Conservation (phyloP, 1,140 invertebrate genomes). For the Aporrectodea caliginosa region DNA sequence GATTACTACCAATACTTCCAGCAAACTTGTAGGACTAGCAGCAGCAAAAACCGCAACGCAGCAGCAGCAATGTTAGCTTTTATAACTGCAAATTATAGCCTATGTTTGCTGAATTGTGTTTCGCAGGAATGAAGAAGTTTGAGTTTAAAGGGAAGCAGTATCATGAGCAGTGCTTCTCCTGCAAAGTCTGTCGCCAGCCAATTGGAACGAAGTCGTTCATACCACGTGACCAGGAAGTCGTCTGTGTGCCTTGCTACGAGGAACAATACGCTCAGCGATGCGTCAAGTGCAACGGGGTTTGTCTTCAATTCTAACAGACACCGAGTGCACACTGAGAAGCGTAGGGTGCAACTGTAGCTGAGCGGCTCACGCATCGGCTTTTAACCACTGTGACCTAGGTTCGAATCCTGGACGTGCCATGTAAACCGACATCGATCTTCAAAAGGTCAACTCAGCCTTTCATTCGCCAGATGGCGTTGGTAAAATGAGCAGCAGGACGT, state of each 20-base stretch:
- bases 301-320: too few relatives aligned
- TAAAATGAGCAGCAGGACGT: too few relatives aligned
- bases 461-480: too few relatives aligned
- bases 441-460: too few relatives aligned
- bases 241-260: slow-evolving; percentile 33
- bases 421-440: too few relatives aligned
- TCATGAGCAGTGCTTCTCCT: slow-evolving; percentile 37
- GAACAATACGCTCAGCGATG: slow-evolving; percentile 33
- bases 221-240: slow-evolving; percentile 33
- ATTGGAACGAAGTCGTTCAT: slow-evolving; percentile 35
- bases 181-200: slow-evolving; percentile 27
- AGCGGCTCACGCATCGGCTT: too few relatives aligned
- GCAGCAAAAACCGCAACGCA: neutral
- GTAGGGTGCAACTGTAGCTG: too few relatives aligned
- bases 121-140: slow-evolving; percentile 56
- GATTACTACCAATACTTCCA: neutral
- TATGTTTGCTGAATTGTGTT: slow-evolving; percentile 86
- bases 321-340: too few relatives aligned
- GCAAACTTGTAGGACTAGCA: neutral
- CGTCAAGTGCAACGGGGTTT: slow-evolving; percentile 27
- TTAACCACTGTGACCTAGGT: too few relatives aligned
- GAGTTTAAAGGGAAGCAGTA: slow-evolving; percentile 35
- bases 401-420: too few relatives aligned
- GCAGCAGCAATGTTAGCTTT: neutral
- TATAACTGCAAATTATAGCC: neutral